A percentile compares a stretch with the other conserved stretches of the same genome.
phyloP scores from a whole-genome alignment of 2,797 vertebrate genomes.

The Brachyalestes nurse region DNA sequence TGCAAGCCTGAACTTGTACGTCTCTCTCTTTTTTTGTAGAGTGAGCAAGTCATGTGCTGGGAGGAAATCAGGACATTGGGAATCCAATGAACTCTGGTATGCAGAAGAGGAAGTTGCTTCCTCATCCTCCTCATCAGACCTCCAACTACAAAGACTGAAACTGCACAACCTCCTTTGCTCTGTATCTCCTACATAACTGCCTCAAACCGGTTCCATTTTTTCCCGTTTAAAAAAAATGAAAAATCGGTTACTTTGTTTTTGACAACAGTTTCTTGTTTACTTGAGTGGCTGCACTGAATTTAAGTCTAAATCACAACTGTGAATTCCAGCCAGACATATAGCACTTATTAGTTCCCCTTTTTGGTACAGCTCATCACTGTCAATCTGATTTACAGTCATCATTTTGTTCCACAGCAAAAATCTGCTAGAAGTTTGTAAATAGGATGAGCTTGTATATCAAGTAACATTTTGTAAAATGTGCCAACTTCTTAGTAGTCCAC shows the following conservation, averaged over 20 bases:
- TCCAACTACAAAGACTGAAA: conserved; percentile 58
- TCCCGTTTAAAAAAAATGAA: conserved; percentile 20
- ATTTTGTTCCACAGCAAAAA: conserved; percentile 11
- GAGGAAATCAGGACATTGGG: conserved; percentile 35
- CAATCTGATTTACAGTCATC: conserved; percentile 41
- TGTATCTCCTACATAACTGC: conserved; percentile 60
- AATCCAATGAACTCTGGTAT: conserved; percentile 48
- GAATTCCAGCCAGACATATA: conserved; percentile 43
- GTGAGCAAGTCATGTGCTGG: conserved; percentile 42
- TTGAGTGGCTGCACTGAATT: conserved; percentile 36
- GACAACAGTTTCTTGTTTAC: conserved; percentile 42
- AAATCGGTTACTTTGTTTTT: conserved; percentile 10
- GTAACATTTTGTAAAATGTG: conserved; percentile 48
- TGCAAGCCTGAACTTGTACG: background rate
- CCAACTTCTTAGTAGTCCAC: conserved; percentile 39
- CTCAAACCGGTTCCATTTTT: conserved; percentile 56
- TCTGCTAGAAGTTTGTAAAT: conserved; percentile 51
- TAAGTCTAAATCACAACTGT: conserved; percentile 43
- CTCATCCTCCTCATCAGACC: conserved; percentile 51
- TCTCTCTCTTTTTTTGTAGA: conserved; percentile 46
- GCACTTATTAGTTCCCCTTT: conserved; percentile 43
- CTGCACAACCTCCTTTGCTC: conserved; percentile 57
- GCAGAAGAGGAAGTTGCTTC: conserved; percentile 45
- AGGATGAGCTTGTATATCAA: conserved; percentile 52
- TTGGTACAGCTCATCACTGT: conserved; percentile 1